A percentile compares a stretch with the other conserved stretches of the same genome.
Conservation (phyloP, 2,113 vertebrate species). For the Pelecanoides urinatrix region DNA sequence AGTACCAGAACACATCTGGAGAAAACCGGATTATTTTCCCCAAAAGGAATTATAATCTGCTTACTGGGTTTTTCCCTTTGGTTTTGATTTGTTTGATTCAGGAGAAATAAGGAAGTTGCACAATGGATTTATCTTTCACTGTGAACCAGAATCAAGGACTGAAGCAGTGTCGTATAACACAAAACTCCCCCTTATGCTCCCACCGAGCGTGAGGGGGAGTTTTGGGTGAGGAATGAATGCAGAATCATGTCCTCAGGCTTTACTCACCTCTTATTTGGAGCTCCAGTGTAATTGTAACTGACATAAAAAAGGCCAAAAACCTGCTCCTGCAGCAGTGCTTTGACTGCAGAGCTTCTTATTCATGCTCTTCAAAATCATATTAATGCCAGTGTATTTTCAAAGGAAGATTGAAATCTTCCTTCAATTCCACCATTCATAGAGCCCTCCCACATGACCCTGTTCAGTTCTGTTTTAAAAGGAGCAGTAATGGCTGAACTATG, state of each 20-base stretch:
- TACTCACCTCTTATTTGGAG: slow-evolving; percentile 22
- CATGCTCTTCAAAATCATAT: slow-evolving; percentile 48
- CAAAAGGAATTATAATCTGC: background rate
- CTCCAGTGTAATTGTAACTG: slow-evolving; percentile 13
- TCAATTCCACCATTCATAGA: slow-evolving; percentile 28
- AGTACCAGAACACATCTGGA: background rate
- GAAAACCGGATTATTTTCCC: background rate
- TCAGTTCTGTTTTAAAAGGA: slow-evolving; percentile 28
- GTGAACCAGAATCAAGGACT: background rate
- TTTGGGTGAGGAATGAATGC: background rate
- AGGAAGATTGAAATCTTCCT: slow-evolving; percentile 37
- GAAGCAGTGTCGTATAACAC: background rate
- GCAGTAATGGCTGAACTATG: slow-evolving; percentile 32
- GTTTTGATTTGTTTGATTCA: background rate
- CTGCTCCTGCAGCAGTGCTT: slow-evolving; percentile 23
- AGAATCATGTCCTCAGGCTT: slow-evolving; percentile 36
- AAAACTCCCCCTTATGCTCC: background rate
- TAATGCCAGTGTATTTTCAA: slow-evolving; percentile 45
- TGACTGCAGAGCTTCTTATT: slow-evolving; percentile 44
- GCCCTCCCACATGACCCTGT: slow-evolving; percentile 28
- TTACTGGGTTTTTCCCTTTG: background rate
- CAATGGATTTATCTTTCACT: background rate
- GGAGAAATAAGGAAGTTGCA: background rate
- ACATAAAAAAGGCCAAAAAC: background rate
- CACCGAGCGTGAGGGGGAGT: background rate